Conservation (phyloP, 2,797 vertebrate genomes). For the Molothrus ater region DNA sequence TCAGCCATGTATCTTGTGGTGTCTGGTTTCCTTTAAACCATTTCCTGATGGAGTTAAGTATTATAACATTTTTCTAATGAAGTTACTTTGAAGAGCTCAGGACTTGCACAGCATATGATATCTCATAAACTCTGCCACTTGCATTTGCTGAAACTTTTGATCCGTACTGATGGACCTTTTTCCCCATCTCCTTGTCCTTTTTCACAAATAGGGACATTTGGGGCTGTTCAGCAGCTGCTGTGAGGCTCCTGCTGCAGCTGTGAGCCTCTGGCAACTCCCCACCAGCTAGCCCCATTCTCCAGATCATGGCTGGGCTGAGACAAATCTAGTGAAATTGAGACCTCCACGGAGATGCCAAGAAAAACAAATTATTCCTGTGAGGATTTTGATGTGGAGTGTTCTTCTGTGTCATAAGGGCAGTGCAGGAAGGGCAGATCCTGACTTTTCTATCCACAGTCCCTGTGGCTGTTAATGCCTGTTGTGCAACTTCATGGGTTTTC, state of each 20-base stretch:
- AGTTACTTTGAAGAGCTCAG: not conserved
- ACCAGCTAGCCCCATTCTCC: not conserved
- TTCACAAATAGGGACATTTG: not conserved
- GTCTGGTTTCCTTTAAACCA: conserved; percentile 3
- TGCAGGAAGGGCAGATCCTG: not conserved
- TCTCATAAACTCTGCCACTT: not conserved
- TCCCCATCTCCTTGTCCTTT: not conserved
- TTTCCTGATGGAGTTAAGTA: not conserved
- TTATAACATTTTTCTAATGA: not conserved
- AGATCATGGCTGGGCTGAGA: not conserved
- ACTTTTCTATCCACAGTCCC: fast-evolving
- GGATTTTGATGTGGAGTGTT: not conserved
- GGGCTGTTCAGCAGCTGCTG: not conserved
- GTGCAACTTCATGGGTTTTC: fast-evolving
- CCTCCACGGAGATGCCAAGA: not conserved
- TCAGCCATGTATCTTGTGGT: not conserved
- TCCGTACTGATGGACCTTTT: not conserved
- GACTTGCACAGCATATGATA: not conserved
- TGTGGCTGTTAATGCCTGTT: fast-evolving
- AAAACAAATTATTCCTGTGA: not conserved
- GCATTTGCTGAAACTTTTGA: not conserved
- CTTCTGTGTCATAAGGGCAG: fast-evolving
- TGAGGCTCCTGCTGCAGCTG: not conserved
- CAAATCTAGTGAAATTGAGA: not conserved
- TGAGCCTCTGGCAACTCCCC: not conserved